Percentiles rank a stretch among this genome's conserved stretches.
phyloP scores from a whole-genome alignment of 2,797 vertebrate species.

The Trichosurus vulpecula region DNA sequence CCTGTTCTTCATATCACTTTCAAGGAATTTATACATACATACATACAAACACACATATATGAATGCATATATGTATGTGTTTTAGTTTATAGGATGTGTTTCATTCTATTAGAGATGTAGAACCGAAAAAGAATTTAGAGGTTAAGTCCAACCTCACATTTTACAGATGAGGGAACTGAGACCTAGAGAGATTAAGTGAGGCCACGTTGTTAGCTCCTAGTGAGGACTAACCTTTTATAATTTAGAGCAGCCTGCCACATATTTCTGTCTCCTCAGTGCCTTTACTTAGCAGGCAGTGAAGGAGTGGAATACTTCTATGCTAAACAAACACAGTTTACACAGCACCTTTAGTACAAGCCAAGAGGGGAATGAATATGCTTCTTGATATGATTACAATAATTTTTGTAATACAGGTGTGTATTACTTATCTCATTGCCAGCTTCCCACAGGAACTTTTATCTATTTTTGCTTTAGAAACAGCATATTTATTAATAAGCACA shows the following conservation, averaged over 20 bases:
- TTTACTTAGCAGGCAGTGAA: constrained; percentile 3
- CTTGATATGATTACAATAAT: neutral
- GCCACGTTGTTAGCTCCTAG: neutral
- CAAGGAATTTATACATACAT: neutral
- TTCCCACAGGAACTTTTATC: constrained; percentile 2
- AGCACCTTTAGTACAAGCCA: neutral
- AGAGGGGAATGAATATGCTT: neutral
- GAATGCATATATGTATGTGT: neutral
- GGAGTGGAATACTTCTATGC: neutral
- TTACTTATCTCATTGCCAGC: neutral
- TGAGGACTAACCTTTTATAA: neutral
- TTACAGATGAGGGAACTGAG: neutral
- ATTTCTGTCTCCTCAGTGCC: neutral
- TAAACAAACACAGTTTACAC: neutral
- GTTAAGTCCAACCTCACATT: neutral
- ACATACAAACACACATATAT: no score
- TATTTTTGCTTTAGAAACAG: neutral
- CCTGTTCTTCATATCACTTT: neutral
- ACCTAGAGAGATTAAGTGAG: neutral
- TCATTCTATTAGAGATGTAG: neutral
- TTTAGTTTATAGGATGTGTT: neutral
- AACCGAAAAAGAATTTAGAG: neutral
- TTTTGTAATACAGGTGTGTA: neutral
- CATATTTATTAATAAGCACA: neutral
- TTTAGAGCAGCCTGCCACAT: neutral